These are phyloP conservation scores for Polymixis lichenea DNA, from an alignment of 2,888 invertebrate genomes.

Conservation along the genomic window DNA sequence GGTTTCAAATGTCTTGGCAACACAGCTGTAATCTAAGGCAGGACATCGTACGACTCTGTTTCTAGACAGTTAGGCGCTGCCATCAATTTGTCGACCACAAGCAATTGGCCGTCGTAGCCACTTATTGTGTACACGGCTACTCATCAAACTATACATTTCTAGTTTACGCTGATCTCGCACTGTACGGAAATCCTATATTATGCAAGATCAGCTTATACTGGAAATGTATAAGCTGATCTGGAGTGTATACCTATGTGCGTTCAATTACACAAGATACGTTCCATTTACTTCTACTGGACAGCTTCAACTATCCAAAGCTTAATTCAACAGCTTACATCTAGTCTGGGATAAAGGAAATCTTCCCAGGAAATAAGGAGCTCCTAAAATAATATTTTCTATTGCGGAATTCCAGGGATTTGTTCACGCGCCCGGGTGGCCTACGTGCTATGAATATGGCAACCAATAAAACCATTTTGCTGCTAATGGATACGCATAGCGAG, in stretches of 20 bases:
- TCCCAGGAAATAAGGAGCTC: conserved; percentile 7
- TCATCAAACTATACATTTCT: no score
- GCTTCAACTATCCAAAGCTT: conserved; percentile 6
- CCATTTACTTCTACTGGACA: conserved; percentile 14
- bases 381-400: conserved; percentile 42
- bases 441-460: conserved; percentile 18
- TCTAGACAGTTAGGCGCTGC: conserved; percentile 52
- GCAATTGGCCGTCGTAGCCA: conserved; percentile 19
- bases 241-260: conserved; percentile 15
- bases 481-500: conserved; percentile 28
- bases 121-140: no score
- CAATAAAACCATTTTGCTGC: conserved; percentile 23
- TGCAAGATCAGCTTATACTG: no score
- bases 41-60: conserved; percentile 3
- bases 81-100: conserved; percentile 40
- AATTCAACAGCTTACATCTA: background rate
- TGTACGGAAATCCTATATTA: no score
- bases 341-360: conserved; percentile 1
- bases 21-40: conserved; percentile 7
- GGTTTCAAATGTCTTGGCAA: conserved; percentile 15
- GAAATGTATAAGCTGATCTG: no score
- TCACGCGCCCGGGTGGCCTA: conserved; percentile 34
- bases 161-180: no score
- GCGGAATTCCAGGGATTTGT: conserved; percentile 7
- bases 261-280: conserved; percentile 29